Percentiles rank a stretch among this genome's conserved stretches.
Conservation (phyloP, 2,797 vertebrate species). For the Micrastur ruficollis region DNA sequence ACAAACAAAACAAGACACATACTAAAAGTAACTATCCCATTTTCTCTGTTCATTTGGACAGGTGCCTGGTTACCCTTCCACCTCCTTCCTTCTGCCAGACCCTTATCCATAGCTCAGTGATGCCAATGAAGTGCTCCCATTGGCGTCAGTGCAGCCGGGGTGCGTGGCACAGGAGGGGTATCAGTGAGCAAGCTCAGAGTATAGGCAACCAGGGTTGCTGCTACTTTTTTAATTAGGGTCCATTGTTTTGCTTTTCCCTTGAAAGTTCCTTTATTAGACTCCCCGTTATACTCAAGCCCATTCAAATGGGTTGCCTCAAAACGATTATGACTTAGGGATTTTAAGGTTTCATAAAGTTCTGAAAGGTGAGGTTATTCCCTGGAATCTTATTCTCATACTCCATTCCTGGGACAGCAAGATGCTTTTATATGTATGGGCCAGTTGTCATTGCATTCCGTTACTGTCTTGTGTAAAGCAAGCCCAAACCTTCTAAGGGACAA, state of each 20-base stretch:
- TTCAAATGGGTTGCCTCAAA: neutral
- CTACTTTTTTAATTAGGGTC: neutral
- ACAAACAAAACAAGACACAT: neutral
- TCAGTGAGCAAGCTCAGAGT: neutral
- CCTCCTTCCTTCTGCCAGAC: neutral
- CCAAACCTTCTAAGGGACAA: neutral
- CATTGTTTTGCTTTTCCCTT: neutral
- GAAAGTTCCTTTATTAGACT: neutral
- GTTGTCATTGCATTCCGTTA: neutral
- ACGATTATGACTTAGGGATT: neutral
- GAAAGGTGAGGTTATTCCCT: neutral
- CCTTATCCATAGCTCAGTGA: neutral
- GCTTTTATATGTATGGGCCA: neutral
- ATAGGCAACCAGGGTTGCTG: too few species aligned
- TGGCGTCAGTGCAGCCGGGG: accelerated
- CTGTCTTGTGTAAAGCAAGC: neutral
- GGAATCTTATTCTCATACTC: neutral
- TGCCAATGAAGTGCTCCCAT: neutral
- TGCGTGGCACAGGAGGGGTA: neutral
- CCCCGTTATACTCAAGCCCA: accelerated
- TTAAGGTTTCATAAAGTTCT: neutral
- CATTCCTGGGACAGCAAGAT: neutral
- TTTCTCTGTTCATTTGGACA: neutral
- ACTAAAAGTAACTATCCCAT: neutral
- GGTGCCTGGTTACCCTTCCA: neutral